Base-by-base conservation (phyloP, 1,140 invertebrate genomes). In the Drosophila navojoa region DNA sequence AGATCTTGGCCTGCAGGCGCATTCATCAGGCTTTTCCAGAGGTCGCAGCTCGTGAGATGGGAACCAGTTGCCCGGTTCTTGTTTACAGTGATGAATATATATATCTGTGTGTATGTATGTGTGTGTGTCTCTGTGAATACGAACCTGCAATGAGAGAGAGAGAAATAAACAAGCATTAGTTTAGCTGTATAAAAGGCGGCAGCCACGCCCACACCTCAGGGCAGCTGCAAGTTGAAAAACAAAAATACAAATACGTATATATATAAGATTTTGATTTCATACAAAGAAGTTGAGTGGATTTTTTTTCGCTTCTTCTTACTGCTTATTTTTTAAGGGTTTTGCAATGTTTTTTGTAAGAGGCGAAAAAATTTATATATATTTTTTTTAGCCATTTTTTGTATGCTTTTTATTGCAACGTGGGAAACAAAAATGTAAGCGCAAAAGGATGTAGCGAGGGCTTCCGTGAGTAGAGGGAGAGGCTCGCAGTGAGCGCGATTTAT, bases 371-470 rank as follows among this genome's bases (percentile, higher is more conserved):
- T 22, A 22, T 22, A 22, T 22, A 22, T 29, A 16, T 58, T 60
- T 63, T 63, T 74, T 59, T 38, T 13, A 58, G 50, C 38, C 38
- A 50, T 68, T 77, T 49, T 49, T 11, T 49, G 10, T 25, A 16
- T 9, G 16, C 10, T 47, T 84, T 78, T 81, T 87, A 66, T 78
- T 86, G 73, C 81, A 81, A 71, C 78, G 77, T 85, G 81, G 81
- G 81, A 86, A 80, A 74, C 27, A 77, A 81, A 38, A 71, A 32
- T 59, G 57, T 47, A 25, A 45, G 42, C 22, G 22, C 25, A 60
- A 49, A 49, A 54, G 67, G 42, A 40, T 71, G 69, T 49, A 35
- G 22, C 10, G 16, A 45, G 32, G 32, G 32, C 6, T 32, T 10
- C 32, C 32, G 32, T 40, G 45, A 54, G 54, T 45, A 49, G 53